phyloP scores from a whole-genome alignment of 2,888 invertebrate genomes.

The Ganaspis brasiliensis region DNA sequence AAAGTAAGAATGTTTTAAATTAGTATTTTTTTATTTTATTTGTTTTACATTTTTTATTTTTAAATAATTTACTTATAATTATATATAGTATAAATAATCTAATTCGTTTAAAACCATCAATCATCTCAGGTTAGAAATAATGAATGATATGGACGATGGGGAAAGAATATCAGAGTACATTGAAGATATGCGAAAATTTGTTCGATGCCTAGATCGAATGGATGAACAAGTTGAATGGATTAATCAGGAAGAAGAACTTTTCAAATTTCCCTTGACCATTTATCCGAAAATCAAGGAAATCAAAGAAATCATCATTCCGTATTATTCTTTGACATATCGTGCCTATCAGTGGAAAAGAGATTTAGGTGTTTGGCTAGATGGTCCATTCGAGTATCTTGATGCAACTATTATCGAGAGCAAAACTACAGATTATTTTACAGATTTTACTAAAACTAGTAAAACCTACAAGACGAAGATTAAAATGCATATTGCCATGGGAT shows the following conservation, averaged over 20 bases:
- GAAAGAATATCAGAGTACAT: conserved; percentile 90
- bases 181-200: conserved; percentile 88
- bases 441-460: conserved; percentile 90
- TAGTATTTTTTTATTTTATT: background rate
- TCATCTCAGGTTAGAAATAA: conserved; percentile 83
- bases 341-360: conserved; percentile 89
- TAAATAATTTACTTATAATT: too few species aligned
- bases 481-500: conserved; percentile 87
- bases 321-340: conserved; percentile 86
- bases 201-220: conserved; percentile 88
- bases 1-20: conserved; percentile 80
- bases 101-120: background rate
- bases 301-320: conserved; percentile 87
- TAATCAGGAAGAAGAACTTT: conserved; percentile 92
- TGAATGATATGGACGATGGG: conserved; percentile 93
- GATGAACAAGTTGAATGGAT: conserved; percentile 92
- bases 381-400: conserved; percentile 93
- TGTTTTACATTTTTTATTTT: too few species aligned
- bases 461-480: conserved; percentile 89
- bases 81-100: background rate
- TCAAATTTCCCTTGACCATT: conserved; percentile 89
- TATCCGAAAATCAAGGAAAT: conserved; percentile 92
- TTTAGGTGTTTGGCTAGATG: conserved; percentile 95
- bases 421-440: conserved; percentile 90
- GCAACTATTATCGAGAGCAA: conserved; percentile 89